Conservation (phyloP, 2,888 invertebrate species). For the Carterocephalus palaemon region DNA sequence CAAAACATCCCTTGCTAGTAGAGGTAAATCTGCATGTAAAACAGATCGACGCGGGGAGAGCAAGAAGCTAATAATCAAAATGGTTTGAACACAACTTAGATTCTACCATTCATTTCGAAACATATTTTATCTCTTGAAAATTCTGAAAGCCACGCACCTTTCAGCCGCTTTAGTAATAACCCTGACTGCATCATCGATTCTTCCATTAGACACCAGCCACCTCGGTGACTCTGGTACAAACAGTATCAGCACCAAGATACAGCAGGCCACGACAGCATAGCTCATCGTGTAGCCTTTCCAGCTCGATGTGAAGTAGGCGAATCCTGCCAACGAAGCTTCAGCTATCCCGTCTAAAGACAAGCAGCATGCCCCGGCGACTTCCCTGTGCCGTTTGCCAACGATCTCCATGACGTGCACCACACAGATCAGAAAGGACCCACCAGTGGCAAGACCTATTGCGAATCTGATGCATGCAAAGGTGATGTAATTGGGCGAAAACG, state of each 20-base stretch:
- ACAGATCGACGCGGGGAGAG: no score
- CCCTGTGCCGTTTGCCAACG: slow-evolving; percentile 70
- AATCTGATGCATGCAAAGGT: slow-evolving; percentile 81
- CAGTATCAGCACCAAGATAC: slow-evolving; percentile 38
- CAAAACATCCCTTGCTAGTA: no score
- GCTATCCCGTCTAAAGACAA: slow-evolving; percentile 43
- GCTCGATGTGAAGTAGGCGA: slow-evolving; percentile 44
- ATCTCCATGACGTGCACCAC: slow-evolving; percentile 77
- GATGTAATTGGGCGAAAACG: slow-evolving; percentile 78
- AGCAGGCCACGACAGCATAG: slow-evolving; percentile 35
- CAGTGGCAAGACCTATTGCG: slow-evolving; percentile 83
- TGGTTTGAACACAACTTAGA: no score
- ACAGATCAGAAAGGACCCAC: slow-evolving; percentile 83
- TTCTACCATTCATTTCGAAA: no score
- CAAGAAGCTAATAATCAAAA: no score
- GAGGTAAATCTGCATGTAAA: no score
- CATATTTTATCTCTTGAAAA: no score
- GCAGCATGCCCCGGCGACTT: slow-evolving; percentile 41
- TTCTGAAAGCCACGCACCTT: slow-evolving; percentile 2
- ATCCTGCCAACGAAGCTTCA: slow-evolving; percentile 38
- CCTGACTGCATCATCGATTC: slow-evolving; percentile 39
- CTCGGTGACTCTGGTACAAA: slow-evolving; percentile 55
- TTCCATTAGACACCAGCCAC: slow-evolving; percentile 51
- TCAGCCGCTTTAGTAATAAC: slow-evolving; percentile 46
- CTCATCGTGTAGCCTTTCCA: slow-evolving; percentile 46